These are phyloP conservation scores for Mormyrus iriodes DNA, from an alignment of 2,113 vertebrate species.

Conservation along the genomic window DNA sequence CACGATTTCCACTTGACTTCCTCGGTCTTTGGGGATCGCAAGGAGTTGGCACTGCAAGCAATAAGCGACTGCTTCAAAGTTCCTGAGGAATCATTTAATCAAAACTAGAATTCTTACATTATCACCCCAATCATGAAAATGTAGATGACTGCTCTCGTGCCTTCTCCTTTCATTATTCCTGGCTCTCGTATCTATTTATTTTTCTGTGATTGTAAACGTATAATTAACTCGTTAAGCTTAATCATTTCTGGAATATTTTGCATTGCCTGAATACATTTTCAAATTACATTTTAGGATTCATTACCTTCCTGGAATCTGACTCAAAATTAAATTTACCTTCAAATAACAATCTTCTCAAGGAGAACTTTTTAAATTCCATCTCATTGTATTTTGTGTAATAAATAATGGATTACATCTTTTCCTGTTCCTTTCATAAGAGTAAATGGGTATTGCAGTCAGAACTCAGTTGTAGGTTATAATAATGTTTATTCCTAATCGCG, in stretches of 20 bases:
- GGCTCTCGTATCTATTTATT: constrained; percentile 30
- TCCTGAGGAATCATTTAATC: constrained; percentile 27
- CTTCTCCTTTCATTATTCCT: constrained; percentile 22
- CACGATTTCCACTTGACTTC: constrained; percentile 39
- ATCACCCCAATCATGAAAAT: constrained; percentile 31
- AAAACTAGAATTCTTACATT: constrained; percentile 26
- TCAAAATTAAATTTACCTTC: constrained; percentile 14
- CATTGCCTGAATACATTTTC: constrained; percentile 29
- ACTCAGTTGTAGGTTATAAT: background rate
- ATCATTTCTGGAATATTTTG: constrained; percentile 32
- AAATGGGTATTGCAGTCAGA: background rate
- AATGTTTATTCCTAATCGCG: background rate
- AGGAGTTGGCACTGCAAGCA: constrained; percentile 24
- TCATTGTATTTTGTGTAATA: background rate
- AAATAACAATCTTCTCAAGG: constrained; percentile 15
- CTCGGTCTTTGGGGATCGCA: constrained; percentile 24
- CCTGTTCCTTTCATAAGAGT: background rate
- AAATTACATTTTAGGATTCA: constrained; percentile 26
- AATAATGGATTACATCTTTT: background rate
- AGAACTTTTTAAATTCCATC: background rate
- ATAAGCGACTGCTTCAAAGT: constrained; percentile 20
- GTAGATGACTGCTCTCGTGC: constrained; percentile 23
- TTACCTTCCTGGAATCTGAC: constrained; percentile 18
- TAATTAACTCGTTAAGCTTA: constrained; percentile 39
- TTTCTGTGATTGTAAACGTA: constrained; percentile 34